Percentiles rank a stretch among this genome's conserved stretches.
phyloP scores from a whole-genome alignment of 2,888 invertebrate species.

The Nomada ferruginata region DNA sequence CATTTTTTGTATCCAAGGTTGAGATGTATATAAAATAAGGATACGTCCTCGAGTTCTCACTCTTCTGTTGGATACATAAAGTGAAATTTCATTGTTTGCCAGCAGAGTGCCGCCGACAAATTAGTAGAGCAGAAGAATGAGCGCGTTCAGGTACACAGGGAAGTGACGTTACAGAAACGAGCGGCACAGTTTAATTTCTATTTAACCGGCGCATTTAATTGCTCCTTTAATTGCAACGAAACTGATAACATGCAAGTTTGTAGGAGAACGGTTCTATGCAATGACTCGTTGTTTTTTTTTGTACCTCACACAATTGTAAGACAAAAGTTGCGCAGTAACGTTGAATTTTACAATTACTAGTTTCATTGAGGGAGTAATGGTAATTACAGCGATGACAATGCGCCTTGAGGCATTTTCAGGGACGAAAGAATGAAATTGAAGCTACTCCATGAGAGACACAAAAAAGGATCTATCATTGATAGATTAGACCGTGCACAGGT shows the following conservation, averaged over 20 bases:
- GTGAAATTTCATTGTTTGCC: slow-evolving; percentile 61
- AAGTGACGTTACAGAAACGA: slow-evolving; percentile 43
- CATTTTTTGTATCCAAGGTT: no score
- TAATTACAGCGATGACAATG: neutral
- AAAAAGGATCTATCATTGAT: neutral
- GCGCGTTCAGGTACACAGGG: slow-evolving; percentile 23
- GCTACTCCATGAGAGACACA: neutral
- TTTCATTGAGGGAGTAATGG: neutral
- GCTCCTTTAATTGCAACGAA: neutral
- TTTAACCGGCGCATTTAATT: slow-evolving; percentile 28
- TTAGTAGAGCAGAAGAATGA: slow-evolving; percentile 63
- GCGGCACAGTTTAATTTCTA: slow-evolving; percentile 21
- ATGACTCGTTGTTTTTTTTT: neutral
- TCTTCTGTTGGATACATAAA: slow-evolving; percentile 34
- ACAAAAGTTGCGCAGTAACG: neutral
- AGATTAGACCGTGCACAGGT: slow-evolving; percentile 8
- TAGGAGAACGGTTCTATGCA: neutral
- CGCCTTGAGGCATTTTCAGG: neutral
- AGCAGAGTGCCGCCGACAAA: slow-evolving; percentile 35
- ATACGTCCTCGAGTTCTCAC: slow-evolving; percentile 21
- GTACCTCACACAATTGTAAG: neutral
- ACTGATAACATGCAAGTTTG: neutral
- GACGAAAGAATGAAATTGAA: neutral
- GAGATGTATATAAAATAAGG: no score
- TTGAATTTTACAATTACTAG: neutral